These are phyloP conservation scores for Leptinotarsa texana DNA, from an alignment of 1,140 invertebrate genomes.

Conservation along the genomic window DNA sequence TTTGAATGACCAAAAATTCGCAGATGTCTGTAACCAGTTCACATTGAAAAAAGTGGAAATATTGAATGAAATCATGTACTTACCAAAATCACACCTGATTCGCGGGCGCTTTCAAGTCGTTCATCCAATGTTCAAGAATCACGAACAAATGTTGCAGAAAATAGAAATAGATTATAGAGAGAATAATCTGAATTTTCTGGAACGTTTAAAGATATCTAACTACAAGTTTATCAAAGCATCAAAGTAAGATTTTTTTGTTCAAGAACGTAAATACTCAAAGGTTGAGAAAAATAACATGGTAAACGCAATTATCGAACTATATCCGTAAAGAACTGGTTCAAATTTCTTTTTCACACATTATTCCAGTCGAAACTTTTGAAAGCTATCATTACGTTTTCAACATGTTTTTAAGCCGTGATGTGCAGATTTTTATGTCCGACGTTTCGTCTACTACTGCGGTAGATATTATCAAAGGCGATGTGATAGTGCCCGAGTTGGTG, in stretches of 20 bases:
- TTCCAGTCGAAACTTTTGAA: no score
- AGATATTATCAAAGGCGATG: no score
- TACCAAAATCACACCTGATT: background rate
- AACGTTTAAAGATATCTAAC: conserved; percentile 21
- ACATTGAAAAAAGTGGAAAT: background rate
- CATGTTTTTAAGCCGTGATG: no score
- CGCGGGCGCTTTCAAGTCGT: background rate
- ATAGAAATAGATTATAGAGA: conserved; percentile 20
- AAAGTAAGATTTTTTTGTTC: conserved; percentile 2
- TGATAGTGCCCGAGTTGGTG: no score
- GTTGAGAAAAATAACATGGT: no score
- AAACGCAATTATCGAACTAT: no score
- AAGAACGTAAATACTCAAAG: no score
- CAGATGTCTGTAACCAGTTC: background rate
- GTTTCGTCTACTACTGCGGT: no score
- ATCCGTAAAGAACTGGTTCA: no score
- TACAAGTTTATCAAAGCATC: conserved; percentile 1
- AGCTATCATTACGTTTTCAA: no score
- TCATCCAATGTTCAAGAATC: background rate
- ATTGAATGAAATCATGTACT: background rate
- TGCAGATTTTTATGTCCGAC: no score
- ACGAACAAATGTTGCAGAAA: conserved; percentile 12
- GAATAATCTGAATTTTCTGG: conserved; percentile 21
- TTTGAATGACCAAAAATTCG: background rate
- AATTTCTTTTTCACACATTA: no score